Evolutionary conservation across 2,888 invertebrate species (phyloP).

Genomic region (Caenorhabditis sp.): DNA sequence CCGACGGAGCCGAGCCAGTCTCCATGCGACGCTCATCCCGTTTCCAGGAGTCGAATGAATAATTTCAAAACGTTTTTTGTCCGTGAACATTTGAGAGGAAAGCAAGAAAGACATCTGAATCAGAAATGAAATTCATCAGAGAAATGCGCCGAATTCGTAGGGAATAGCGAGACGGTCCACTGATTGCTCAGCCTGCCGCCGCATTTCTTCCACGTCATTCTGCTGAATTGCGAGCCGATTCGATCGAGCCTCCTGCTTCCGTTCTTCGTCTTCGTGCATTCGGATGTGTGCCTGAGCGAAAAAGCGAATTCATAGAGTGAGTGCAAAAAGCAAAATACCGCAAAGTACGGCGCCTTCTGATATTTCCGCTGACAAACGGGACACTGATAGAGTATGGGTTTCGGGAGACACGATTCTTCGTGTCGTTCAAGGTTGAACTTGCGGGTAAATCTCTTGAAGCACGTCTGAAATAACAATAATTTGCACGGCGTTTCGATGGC

Average conservation of each 20-base stretch:
- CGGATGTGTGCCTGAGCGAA: conserved; percentile 50
- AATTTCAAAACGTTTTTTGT: conserved; percentile 33
- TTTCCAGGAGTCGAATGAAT: conserved; percentile 25
- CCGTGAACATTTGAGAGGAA: conserved; percentile 22
- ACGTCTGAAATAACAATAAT: conserved; percentile 56
- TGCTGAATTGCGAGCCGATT: conserved; percentile 32
- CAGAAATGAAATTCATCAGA: conserved; percentile 5
- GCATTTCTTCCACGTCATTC: conserved; percentile 18
- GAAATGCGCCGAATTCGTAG: conserved; percentile 29
- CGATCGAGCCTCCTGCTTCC: background rate
- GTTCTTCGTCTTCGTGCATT: conserved; percentile 42
- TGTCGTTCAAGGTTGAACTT: conserved; percentile 59
- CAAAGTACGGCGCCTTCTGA: conserved; percentile 49
- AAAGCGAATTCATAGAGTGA: background rate
- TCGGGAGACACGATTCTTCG: conserved; percentile 14
- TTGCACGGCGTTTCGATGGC: no score
- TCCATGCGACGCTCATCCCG: conserved; percentile 27
- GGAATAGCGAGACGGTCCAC: conserved; percentile 25
- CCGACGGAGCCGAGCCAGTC: conserved; percentile 17
- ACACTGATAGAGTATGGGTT: conserved; percentile 29
- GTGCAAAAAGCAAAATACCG: conserved; percentile 28
- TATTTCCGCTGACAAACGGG: conserved; percentile 41
- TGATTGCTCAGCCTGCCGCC: conserved; percentile 18
- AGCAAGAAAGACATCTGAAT: conserved; percentile 20
- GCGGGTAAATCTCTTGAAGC: conserved; percentile 56